Base-by-base conservation (phyloP, 1,140 invertebrate genomes). In the Linepithema humile region DNA sequence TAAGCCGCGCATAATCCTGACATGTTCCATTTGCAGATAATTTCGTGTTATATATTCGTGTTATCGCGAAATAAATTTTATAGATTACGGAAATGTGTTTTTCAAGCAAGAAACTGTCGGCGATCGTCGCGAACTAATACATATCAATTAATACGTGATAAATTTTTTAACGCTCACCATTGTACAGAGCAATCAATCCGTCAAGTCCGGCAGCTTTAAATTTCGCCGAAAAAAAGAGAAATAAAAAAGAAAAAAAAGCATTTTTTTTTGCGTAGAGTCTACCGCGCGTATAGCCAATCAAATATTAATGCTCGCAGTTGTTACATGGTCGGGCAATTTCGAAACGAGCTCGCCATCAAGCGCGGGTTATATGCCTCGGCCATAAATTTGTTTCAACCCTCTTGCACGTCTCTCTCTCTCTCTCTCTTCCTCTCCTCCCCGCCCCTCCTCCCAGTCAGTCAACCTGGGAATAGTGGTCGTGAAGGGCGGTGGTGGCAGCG, bases 371-470 rank as follows among this genome's bases (percentile, higher is more conserved):
- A 87, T 80, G 85, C 70, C 84, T 83, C 75, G 83, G 70, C 83
- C 88, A 75, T 91, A 91, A 91, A 91, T 92, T 92, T 87, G 88
- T 90, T 89, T 86, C 67, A 43, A 59, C 83, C 70, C 78, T 32
- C 78, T 82, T 59, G 48, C 70, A 73, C 59, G 32, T 43, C 26
- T 60, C 29, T 53, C 20, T 29, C 55, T 12, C 20, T 29, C 10
- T 75, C 60, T 82, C 67, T 48, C 43, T 67, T 62, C 20, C 26
- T 17, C 23, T 62, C 17, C 29, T 23, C 10, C 32, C 29, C 23
- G 32, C n/a, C 64, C 26, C 23, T 32, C n/a, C 60, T 32, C 60
- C 60, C 62, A 69, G 82, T 82, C 70, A 85, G 73, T 73, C 59
- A 62, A 84, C 73, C 87, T 80, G 84, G 64, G 88, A 72, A 89